These are phyloP conservation scores for Blennius ocellaris DNA, from an alignment of 2,113 vertebrate genomes.

Conservation along the genomic window DNA sequence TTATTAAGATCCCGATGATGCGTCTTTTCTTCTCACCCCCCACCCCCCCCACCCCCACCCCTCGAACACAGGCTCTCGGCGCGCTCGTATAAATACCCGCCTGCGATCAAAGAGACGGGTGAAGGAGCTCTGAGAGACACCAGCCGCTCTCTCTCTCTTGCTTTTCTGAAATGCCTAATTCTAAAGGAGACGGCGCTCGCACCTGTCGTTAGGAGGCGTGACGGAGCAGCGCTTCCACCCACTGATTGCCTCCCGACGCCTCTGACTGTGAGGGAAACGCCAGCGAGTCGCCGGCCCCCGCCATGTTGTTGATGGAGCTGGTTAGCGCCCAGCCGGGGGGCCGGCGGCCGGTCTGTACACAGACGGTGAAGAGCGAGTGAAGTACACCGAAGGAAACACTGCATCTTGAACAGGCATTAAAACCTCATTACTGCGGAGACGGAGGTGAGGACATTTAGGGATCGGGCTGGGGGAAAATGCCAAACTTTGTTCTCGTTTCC, in stretches of 20 bases:
- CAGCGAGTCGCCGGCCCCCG: background rate
- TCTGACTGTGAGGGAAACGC: constrained; percentile 15
- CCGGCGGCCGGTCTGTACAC: too few relatives aligned
- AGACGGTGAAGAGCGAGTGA: too few relatives aligned
- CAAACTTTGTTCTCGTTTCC: too few relatives aligned
- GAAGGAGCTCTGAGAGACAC: constrained; percentile 1
- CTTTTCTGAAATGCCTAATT: constrained; percentile 25
- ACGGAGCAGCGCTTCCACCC: background rate
- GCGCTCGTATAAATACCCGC: constrained; percentile 54
- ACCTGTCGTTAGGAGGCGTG: background rate
- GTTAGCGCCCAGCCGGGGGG: background rate
- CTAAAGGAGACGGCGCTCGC: background rate
- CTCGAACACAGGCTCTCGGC: constrained; percentile 55
- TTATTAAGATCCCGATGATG: constrained; percentile 73
- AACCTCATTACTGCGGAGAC: too few relatives aligned
- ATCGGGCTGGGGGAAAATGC: too few relatives aligned
- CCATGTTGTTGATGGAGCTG: background rate
- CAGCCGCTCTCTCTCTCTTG: background rate
- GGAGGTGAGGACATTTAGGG: too few relatives aligned
- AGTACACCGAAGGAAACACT: too few relatives aligned
- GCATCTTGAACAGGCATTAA: too few relatives aligned
- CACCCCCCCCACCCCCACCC: too few relatives aligned
- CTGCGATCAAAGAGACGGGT: constrained; percentile 43
- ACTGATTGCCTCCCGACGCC: constrained; percentile 23
- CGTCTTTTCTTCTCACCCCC: constrained; percentile 60